These are phyloP conservation scores for Ibidorhyncha struthersii DNA, from an alignment of 2,113 vertebrate species.

Conservation along the genomic window DNA sequence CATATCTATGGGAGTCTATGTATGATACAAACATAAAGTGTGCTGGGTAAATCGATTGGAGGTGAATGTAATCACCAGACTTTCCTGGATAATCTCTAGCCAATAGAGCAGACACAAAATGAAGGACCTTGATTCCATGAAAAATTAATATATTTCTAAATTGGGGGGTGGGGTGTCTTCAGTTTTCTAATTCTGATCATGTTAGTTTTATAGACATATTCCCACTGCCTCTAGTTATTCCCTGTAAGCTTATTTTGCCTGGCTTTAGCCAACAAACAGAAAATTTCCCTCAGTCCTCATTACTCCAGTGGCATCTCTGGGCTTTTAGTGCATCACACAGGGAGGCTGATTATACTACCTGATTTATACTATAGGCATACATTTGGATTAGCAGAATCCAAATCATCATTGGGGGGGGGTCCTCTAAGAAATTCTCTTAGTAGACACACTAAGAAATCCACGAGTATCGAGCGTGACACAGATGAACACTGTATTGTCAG, in stretches of 20 bases:
- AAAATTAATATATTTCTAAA: neutral
- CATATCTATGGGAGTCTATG: neutral
- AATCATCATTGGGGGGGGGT: fast-evolving
- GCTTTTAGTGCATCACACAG: neutral
- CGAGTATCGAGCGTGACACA: neutral
- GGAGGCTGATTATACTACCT: neutral
- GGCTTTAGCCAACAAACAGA: neutral
- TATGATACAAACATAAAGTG: neutral
- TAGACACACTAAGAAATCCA: neutral
- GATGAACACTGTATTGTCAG: neutral
- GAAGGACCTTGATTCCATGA: neutral
- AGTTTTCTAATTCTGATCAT: neutral
- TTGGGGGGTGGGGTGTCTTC: neutral
- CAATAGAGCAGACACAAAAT: neutral
- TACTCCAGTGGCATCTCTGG: neutral
- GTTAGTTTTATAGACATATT: neutral
- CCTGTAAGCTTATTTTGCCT: neutral
- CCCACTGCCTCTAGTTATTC: neutral
- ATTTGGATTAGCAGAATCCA: neutral
- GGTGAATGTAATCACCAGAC: neutral
- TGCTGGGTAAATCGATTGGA: neutral
- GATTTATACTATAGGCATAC: neutral
- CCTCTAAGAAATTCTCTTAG: neutral
- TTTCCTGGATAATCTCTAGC: neutral
- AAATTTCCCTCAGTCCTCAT: neutral